Base-by-base conservation (phyloP, 2,888 invertebrate species). In the Anticlea derivata region DNA sequence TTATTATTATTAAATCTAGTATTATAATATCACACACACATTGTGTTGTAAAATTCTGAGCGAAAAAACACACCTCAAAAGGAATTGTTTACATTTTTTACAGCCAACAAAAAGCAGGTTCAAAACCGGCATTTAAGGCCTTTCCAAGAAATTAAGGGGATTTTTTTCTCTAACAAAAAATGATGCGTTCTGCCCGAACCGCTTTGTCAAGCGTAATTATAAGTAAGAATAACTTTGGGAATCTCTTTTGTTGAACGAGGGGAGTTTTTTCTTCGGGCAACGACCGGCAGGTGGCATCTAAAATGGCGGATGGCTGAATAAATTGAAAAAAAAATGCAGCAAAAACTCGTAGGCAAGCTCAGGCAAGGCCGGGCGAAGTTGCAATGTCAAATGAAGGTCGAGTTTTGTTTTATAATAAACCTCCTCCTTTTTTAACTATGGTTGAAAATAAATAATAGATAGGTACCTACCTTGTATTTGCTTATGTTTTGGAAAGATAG, bases 271-370 rank as follows among this genome's bases (percentile, higher is more conserved):
- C 73, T 73, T 69, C 77, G 84, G 84, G 83, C 81, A 86, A 86
- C 86, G 86, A 88, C 84, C 87, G 81, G 88, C 89, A 90, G 89
- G 89, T 89, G 89, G 85, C 80, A 80, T 68, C 80, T 77, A 83
- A 82, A 80, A 76, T 80, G 77, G 77, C 79, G 78, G 78, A 78
- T 78, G 78, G 76, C 81, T 80, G 80, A 79, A 71, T 80, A 75
- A 72, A 70, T 61, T 63, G 65, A 66, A 67, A 80, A 81, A n/a
- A 84, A 86, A 84, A 82, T 73, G 74, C 78, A 78, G 74, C 83
- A 88, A 88, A 87, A 87, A 86, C 78, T 70, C 66, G 64, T 34
- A 44, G 56, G 41, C 31, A 31, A 17, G 31, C 23, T 23, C 7
- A 24, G 31, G 57, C 69, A 73, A 71, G 70, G 68, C 61, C 67